Evolutionary conservation across 2,888 invertebrate species (phyloP).

Genomic region (Drosophila infuscata): DNA sequence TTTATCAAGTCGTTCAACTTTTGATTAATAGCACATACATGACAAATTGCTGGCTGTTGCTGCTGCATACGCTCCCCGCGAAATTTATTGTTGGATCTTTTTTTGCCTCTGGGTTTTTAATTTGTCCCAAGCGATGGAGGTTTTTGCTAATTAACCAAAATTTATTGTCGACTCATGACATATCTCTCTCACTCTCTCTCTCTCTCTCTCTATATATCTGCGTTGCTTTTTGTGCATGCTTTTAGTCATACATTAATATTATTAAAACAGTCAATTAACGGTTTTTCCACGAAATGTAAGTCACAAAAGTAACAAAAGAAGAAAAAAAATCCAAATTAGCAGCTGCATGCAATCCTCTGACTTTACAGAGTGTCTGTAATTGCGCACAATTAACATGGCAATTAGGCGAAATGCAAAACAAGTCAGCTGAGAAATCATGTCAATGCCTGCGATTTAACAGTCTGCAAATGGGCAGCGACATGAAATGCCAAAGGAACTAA

Average conservation of each 20-base stretch:
- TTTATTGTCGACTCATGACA: conserved; percentile 59
- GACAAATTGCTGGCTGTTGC: conserved; percentile 66
- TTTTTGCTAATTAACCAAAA: conserved; percentile 73
- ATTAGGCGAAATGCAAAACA: conserved; percentile 63
- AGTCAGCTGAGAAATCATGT: conserved; percentile 62
- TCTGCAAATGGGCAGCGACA: conserved; percentile 64
- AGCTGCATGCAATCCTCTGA: conserved; percentile 50
- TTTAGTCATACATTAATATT: conserved; percentile 57
- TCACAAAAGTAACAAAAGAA: conserved; percentile 13
- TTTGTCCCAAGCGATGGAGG: conserved; percentile 46
- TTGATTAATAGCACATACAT: conserved; percentile 74
- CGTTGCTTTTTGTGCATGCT: not conserved
- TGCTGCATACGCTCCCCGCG: conserved; percentile 46
- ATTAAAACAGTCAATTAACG: conserved; percentile 56
- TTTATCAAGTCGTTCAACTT: conserved; percentile 66
- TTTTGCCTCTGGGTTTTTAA: conserved; percentile 44
- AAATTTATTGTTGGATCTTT: conserved; percentile 38
- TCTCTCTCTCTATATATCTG: conserved; percentile 11
- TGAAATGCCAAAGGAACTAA: conserved; percentile 56
- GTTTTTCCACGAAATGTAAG: conserved; percentile 57
- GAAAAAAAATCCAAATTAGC: not conserved
- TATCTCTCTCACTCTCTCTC: conserved; percentile 11
- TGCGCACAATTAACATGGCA: conserved; percentile 68
- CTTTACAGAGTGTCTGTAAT: conserved; percentile 52
- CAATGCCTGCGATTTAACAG: conserved; percentile 61